Conservation (phyloP, 1,140 invertebrate genomes). For the Drosophila lini region DNA sequence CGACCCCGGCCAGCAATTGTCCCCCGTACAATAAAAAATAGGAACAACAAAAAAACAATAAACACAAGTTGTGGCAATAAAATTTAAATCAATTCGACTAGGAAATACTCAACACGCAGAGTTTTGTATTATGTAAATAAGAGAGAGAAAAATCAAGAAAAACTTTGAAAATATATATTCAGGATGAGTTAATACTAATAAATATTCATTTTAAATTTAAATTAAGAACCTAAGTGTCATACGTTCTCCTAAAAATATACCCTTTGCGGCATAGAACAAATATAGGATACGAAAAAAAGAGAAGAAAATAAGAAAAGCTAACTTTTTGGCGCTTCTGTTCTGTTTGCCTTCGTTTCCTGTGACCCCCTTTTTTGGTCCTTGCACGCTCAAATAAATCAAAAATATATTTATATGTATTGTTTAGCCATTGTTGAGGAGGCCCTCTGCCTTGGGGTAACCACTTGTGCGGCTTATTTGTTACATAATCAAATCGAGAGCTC, state of each 20-base stretch:
- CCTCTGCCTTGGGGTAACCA: slow-evolving; percentile 48
- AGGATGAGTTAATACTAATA: too few species aligned
- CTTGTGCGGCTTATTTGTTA: slow-evolving; percentile 79
- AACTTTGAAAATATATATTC: too few species aligned
- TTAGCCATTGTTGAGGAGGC: slow-evolving; percentile 30
- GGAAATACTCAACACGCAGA: background rate
- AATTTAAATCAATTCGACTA: background rate
- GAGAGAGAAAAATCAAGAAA: too few species aligned
- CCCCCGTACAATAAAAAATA: slow-evolving; percentile 9
- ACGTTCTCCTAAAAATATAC: background rate
- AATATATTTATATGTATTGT: slow-evolving; percentile 60
- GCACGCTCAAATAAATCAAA: slow-evolving; percentile 81
- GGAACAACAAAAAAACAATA: background rate
- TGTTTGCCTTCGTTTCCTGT: slow-evolving; percentile 61
- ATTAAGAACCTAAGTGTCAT: background rate
- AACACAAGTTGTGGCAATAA: background rate
- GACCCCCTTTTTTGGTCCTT: slow-evolving; percentile 45
- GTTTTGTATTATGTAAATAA: too few species aligned
- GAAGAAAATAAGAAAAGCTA: slow-evolving; percentile 22
- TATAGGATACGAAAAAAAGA: slow-evolving; percentile 17
- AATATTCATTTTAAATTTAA: too few species aligned
- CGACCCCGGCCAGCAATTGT: slow-evolving; percentile 66
- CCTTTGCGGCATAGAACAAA: background rate
- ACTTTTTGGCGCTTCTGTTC: slow-evolving; percentile 73
- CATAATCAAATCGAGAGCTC: slow-evolving; percentile 75